Conservation (phyloP, 2,797 vertebrate species). For the Esox lucius region DNA sequence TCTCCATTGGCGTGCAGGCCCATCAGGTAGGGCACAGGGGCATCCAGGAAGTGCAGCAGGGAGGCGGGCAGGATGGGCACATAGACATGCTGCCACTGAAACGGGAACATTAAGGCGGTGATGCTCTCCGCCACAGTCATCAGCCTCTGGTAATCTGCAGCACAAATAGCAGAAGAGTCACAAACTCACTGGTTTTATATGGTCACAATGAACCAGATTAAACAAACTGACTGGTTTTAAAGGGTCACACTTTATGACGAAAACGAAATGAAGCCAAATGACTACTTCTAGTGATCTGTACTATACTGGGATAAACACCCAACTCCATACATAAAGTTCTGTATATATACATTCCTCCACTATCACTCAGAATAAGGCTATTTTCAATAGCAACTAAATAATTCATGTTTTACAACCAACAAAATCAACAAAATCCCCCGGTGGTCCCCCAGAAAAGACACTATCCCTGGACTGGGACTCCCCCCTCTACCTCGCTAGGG, state of each 20-base stretch:
- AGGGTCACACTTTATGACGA: no score
- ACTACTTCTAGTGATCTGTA: neutral
- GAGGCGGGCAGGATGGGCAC: constrained; percentile 98
- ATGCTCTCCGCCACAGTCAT: constrained; percentile 99
- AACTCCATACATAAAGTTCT: constrained; percentile 36
- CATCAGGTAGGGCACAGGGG: constrained; percentile 98
- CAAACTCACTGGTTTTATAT: constrained; percentile 62
- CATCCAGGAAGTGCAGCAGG: constrained; percentile 97
- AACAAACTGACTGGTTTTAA: neutral
- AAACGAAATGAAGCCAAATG: no score
- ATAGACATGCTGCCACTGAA: constrained; percentile 99
- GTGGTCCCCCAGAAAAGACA: neutral
- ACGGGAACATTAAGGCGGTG: constrained; percentile 98
- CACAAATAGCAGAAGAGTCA: neutral
- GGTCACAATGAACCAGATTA: neutral
- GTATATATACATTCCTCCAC: constrained; percentile 63
- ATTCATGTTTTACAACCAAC: constrained; percentile 59
- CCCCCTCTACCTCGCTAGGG: constrained; percentile 45
- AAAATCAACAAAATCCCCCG: no score
- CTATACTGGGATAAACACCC: neutral
- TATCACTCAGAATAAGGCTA: constrained; percentile 49
- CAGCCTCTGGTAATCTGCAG: constrained; percentile 96
- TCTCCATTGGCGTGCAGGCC: constrained; percentile 97
- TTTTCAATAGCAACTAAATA: constrained; percentile 42
- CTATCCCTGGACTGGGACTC: constrained; percentile 30